phyloP scores from a whole-genome alignment of 2,113 vertebrate species.

The Melanerpes formicivorus region DNA sequence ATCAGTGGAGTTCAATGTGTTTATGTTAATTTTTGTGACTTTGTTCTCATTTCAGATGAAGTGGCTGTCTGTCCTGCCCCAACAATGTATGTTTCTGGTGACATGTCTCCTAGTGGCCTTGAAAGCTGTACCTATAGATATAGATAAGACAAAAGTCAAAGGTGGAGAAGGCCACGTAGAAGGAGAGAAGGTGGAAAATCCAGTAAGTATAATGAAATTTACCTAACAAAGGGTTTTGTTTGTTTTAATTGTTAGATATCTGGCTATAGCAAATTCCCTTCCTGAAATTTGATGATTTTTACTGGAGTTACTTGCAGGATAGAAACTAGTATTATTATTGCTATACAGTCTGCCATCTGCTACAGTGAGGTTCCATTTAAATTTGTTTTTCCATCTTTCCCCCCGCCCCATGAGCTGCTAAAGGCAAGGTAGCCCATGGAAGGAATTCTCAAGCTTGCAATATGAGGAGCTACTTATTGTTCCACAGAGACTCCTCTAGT shows the following conservation, averaged over 20 bases:
- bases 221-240: neutral
- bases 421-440: neutral
- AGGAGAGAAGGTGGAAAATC: slow-evolving; percentile 82
- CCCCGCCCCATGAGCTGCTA: neutral
- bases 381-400: neutral
- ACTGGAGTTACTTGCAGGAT: neutral
- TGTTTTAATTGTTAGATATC: neutral
- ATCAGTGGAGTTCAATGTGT: neutral
- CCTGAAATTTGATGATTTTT: neutral
- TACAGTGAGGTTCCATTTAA: neutral
- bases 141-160: slow-evolving; percentile 92
- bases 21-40: neutral
- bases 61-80: slow-evolving; percentile 60
- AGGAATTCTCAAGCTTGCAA: neutral
- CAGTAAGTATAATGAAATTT: slow-evolving; percentile 79
- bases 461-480: neutral
- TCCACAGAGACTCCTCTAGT: neutral
- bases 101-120: slow-evolving; percentile 75
- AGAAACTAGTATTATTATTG: neutral
- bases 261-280: neutral
- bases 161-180: slow-evolving; percentile 71
- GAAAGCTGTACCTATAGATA: slow-evolving; percentile 89
- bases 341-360: neutral
- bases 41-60: slow-evolving; percentile 83
- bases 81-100: slow-evolving; percentile 75